Evolutionary conservation across 2,797 vertebrate genomes (phyloP), one percentile per base, ranked within the genome.

Genomic region (Lycodopsis pacificus): DNA sequence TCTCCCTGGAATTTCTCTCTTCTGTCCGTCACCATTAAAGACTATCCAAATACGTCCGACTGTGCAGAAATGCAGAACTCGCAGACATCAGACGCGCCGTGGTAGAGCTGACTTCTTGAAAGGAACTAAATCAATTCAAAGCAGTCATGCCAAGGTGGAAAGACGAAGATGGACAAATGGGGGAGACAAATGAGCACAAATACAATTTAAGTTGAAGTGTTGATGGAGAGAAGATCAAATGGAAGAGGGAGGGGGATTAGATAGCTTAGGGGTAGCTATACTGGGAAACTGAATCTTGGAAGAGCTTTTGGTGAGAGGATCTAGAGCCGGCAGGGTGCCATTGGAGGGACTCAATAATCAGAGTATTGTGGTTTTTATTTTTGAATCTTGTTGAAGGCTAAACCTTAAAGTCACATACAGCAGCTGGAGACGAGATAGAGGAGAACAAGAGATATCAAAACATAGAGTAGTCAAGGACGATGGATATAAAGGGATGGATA

Each of bases 11-110:
- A 72, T 68, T 64, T 83, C 48, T 78, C 73, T 85, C 71, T 48
- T 81, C 65, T 85, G 79, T 86, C 76, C 7, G 7, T 88, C 80
- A 84, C 78, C 67, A 82, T 84, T 83, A 86, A 81, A 76, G 66
- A 54, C 61, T 64, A 51, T 64, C 61, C 69, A 72, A 65, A 81
- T 42, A 66, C 2, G 1, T 75, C 59, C 36, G 17, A 63, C 77
- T 67, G 49, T 40, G 74, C 19, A 0, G 22, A 71, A 71, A 71
- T 20, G 22, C 64, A 32, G 46, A 73, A 64, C 40, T 57, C 65
- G 54, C 4, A 14, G 14, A 68, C 59, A 71, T 53, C 36, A 70
- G 48, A 73, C 51, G 59, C 42, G 30, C 20, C 46, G 32, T 4
- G 13, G 36, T n/a, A 42, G 34, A 70, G 36, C 19, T 4, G 27